Evolutionary conservation across 2,888 invertebrate genomes (phyloP), one percentile per base, ranked within the genome.

Genomic region (Arge pagana): DNA sequence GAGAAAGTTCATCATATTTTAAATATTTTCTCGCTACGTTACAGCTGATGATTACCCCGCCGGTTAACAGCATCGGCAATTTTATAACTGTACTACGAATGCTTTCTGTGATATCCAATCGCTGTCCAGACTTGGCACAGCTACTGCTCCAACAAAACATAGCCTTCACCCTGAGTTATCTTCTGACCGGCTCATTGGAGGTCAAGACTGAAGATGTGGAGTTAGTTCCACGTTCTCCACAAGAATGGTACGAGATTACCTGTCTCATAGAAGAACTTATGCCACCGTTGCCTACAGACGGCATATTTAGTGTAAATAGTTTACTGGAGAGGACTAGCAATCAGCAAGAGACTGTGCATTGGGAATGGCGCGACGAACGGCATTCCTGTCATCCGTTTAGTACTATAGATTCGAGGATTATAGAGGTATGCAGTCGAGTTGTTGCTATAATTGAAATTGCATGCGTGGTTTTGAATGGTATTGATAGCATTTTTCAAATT

Each of bases 331-430:
- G 89, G 30, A 88, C 90, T 31, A 85, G 83, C 71, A 80, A 80
- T 70, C 75, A 76, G 58, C 83, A 86, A 68, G 89, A 92, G 72
- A 85, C 88, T 52, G 90, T 95, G 3, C 86, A 90, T 61, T 98
- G 98, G 98, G 96, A 96, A 77, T 98, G 97, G 97, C 84, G 93
- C 48, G 97, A 97, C 75, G 96, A 97, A 77, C 85, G 94, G 69
- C 94, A 91, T 67, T 78, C 81, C 54, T 95, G 80, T 93, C 95
- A 95, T 73, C 89, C 93, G 4, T 98, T 97, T 78, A 91, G 93
- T 33, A 86, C 89, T 62, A 91, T 95, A 53, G 97, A 97, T 79
- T 93, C 93, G 61, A 86, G 93, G 61, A 93, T 96, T 62, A 89
- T 98, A 57, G 97, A 98, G 82, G 93, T 85, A 70, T 55, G 24